These are phyloP conservation scores for Puffinus mauretanicus DNA, from an alignment of 2,113 vertebrate genomes.

Conservation along the genomic window DNA sequence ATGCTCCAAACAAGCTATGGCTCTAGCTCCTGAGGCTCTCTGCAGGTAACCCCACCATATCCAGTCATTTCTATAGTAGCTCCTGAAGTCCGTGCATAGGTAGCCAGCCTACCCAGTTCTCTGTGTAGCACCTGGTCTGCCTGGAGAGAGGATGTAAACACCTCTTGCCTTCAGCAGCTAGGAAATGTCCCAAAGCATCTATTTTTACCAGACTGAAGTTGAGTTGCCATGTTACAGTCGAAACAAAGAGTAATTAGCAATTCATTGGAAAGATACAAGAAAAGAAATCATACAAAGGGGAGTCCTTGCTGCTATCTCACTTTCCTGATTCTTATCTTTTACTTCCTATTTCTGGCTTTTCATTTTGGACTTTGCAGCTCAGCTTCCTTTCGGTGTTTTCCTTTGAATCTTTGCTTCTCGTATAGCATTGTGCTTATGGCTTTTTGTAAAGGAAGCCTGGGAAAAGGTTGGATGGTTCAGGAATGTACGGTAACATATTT, in stretches of 20 bases:
- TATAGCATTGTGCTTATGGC: too few relatives aligned
- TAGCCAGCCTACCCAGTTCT: neutral
- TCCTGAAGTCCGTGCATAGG: neutral
- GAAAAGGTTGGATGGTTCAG: slow-evolving; percentile 39
- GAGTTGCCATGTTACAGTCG: neutral
- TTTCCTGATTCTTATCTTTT: slow-evolving; percentile 62
- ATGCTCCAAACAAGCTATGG: neutral
- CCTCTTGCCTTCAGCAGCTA: neutral
- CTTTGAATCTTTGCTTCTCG: slow-evolving; percentile 31
- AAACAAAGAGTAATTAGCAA: slow-evolving; percentile 66
- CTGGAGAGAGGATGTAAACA: slow-evolving; percentile 21
- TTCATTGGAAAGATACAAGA: slow-evolving; percentile 64
- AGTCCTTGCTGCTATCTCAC: slow-evolving; percentile 39
- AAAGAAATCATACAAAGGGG: slow-evolving; percentile 58
- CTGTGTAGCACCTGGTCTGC: neutral
- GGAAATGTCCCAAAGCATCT: slow-evolving; percentile 41
- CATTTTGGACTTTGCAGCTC: slow-evolving; percentile 61
- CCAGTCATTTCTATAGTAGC: neutral
- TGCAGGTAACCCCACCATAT: neutral
- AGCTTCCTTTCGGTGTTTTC: slow-evolving; percentile 61
- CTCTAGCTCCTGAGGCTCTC: neutral
- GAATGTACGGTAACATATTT: slow-evolving; percentile 43
- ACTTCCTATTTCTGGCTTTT: slow-evolving; percentile 65
- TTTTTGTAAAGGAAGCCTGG: slow-evolving; percentile 53
- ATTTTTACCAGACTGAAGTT: slow-evolving; percentile 46